Evolutionary conservation across 2,797 vertebrate genomes (phyloP), one percentile per base, ranked within the genome.

Genomic region (Columba guinea): DNA sequence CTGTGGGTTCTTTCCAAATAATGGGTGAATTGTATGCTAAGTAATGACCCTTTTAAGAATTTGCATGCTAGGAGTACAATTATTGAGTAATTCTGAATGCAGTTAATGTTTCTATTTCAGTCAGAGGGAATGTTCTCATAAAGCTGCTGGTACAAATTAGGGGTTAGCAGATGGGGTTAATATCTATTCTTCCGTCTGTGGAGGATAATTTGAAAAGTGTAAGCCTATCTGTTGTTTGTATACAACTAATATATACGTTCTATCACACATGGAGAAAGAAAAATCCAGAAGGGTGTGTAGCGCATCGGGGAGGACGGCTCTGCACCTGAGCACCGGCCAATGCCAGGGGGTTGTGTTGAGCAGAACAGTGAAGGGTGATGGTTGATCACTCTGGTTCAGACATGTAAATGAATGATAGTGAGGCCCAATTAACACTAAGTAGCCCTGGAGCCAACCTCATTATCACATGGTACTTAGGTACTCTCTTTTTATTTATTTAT

Each of bases 1-100:
- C 55, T 76, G 14, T 78, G 62, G 55, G 18, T 89, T 86, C 51
- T 68, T 96, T 89, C 79, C 49, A 88, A 82, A 90, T 89, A 95
- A 87, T 49, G 28, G 22, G 30, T 69, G 48, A 81, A 77, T 84
- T 94, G 26, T 91, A 49, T 70, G 27, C 17, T 68, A 82, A 93
- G 10, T 76, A 87, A 88, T 81, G 48, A 76, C 48, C 9, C 14
- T 81, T 87, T 75, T 49, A 78, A 82, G 64, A 85, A 75, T 65
- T 71, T 81, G 9, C 44, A 62, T 63, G 41, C 32, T 76, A 62
- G 23, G 24, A 80, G 18, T 69, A 52, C 52, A 79, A 58, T 87
- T 76, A 51, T n/a, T 34, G 44, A 70, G 21, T 69, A 88, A 73
- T 94, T 95, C 51, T 85, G 75, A 60, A 65, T 81, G 60, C 69